A percentile compares a stretch with the other conserved stretches of the same genome.
Evolutionary conservation across 2,797 vertebrate species (phyloP).

Genomic region (Microtus agrestis): DNA sequence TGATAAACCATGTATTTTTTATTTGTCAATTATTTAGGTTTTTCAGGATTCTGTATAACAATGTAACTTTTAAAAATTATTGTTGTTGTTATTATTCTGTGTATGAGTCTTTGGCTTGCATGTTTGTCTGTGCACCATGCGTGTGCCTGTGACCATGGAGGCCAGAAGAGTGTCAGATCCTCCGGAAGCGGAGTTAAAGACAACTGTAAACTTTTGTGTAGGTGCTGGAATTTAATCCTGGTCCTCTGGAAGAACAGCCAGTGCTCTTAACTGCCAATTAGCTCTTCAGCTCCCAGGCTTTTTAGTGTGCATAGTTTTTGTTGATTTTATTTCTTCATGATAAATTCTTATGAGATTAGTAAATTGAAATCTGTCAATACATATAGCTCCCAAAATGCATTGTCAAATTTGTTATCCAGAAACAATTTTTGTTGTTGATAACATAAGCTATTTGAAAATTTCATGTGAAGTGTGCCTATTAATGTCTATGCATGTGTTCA

Average conservation of each 20-base stretch:
- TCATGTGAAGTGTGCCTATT: background rate
- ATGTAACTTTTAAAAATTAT: background rate
- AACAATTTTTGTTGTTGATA: background rate
- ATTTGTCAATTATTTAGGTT: conserved; percentile 19
- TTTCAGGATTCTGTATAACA: background rate
- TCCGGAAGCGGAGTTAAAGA: background rate
- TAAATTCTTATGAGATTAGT: conserved; percentile 5
- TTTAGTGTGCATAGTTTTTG: conserved; percentile 36
- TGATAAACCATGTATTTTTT: background rate
- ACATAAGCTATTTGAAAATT: background rate
- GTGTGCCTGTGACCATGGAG: too few relatives aligned
- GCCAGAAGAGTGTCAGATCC: background rate
- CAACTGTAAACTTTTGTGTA: background rate
- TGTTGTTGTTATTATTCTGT: background rate
- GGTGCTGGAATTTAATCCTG: background rate
- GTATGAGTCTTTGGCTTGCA: background rate
- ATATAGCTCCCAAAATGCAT: conserved; percentile 19
- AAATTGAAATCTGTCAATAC: conserved; percentile 24
- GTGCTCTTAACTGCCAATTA: background rate
- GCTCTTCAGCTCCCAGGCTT: background rate
- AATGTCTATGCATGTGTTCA: background rate
- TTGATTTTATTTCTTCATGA: conserved; percentile 44
- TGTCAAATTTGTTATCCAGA: conserved; percentile 44
- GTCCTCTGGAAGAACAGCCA: background rate
- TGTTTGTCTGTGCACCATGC: background rate